These are phyloP conservation scores for Pollimyrus isidori DNA, from an alignment of 2,113 vertebrate genomes.

Conservation along the genomic window DNA sequence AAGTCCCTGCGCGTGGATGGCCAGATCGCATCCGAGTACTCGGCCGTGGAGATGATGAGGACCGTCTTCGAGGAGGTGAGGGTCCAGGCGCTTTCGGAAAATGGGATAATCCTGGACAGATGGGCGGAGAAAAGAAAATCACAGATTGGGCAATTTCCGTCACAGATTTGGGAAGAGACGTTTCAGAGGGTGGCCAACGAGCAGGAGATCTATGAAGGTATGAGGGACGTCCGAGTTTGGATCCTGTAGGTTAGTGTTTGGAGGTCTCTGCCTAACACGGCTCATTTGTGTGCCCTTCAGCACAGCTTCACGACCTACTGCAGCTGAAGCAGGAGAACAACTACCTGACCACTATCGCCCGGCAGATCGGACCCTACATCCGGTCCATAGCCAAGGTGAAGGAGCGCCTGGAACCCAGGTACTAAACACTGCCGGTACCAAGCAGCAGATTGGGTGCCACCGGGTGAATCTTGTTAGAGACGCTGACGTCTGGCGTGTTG, in stretches of 20 bases:
- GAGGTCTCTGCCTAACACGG: not conserved
- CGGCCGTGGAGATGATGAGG: slow-evolving; percentile 72
- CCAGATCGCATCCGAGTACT: slow-evolving; percentile 69
- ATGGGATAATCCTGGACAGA: not conserved
- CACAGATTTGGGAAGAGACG: slow-evolving; percentile 78
- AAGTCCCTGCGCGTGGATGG: slow-evolving; percentile 73
- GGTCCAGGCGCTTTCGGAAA: not conserved
- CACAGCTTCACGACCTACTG: slow-evolving; percentile 84
- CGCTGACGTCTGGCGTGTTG: not conserved
- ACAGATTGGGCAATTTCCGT: slow-evolving; percentile 7
- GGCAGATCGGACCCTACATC: slow-evolving; percentile 83
- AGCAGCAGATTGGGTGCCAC: not conserved
- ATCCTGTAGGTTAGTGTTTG: not conserved
- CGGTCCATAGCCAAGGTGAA: slow-evolving; percentile 88
- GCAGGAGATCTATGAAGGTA: slow-evolving; percentile 95
- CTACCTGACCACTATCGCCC: slow-evolving; percentile 77
- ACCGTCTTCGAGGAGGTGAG: slow-evolving; percentile 78
- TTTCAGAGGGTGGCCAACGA: slow-evolving; percentile 81
- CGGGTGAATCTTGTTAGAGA: not conserved
- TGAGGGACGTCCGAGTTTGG: not conserved
- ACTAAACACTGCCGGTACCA: not conserved
- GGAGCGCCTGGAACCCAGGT: slow-evolving; percentile 88
- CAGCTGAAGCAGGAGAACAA: slow-evolving; percentile 86
- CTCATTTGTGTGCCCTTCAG: slow-evolving; percentile 45
- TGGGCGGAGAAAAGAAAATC: not conserved